Evolutionary conservation across 37 sponge, comb jelly and placozoan genomes (phyloP), one percentile per base, ranked within the genome.

Genomic region (Bolinopsis microptera): DNA sequence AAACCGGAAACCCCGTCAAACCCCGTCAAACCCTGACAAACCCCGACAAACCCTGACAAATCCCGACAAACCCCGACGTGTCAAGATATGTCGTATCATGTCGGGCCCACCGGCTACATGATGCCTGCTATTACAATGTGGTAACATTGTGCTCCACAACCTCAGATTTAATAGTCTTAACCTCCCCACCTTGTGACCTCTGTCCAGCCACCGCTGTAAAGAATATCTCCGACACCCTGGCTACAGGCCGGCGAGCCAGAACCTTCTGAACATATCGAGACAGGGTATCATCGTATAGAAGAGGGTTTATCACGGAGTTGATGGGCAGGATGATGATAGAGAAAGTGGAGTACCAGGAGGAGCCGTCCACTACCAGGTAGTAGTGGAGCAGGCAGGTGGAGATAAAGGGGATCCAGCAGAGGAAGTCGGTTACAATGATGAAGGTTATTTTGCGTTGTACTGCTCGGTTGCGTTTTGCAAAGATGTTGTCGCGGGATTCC

Each of bases 271-370:
- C 61, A 18, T 18, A 13, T 18, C 61, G 61, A 48, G 61, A 18
- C 5, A 48, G 13, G 5, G 61, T 48, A 13, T 48, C 61, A 48
- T 48, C 61, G 13, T 48, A 48, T 13, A 72, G 74, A 3, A 72
- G 30, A 21, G 74, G 74, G 74, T 72, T 72, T 9, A 72, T 72
- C 22, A 72, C 74, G 30, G 74, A 72, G 74, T 72, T 72, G 74
- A 72, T 24, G 26, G 74, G 74, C 30, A 30, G 26, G 31, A 72
- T 28, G 30, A 72, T 28, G 30, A 72, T 24, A 5, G 74, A 72
- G 74, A 72, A 72, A n/a, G 31, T 72, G 30, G 26, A 28, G 74
- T 72, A 72, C 74, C 74, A 72, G 74, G 30, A 3, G 74, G 74
- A 30, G 74, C 22, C 74, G 31, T 72, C 74, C 26, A 72, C 74